Conservation (phyloP, 2,888 invertebrate genomes). For the Sminthurinus aureus region DNA sequence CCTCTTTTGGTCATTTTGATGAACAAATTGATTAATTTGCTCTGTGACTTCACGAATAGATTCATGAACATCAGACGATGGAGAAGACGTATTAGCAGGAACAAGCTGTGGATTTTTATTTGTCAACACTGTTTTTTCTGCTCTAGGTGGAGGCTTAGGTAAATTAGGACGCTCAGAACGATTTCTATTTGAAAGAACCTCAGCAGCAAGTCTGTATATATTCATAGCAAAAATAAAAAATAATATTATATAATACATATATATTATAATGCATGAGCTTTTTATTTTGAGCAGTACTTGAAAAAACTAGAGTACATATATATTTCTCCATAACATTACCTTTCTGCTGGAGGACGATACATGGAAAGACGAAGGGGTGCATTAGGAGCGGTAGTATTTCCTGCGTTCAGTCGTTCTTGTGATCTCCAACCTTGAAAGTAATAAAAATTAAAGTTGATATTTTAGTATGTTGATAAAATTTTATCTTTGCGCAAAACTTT, state of each 20-base stretch:
- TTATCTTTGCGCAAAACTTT: too few relatives aligned
- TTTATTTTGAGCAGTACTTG: too few relatives aligned
- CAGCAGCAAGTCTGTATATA: constrained; percentile 51
- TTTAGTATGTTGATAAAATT: too few relatives aligned
- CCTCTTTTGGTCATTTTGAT: constrained; percentile 45
- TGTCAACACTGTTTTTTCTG: constrained; percentile 49
- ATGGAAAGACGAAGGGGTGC: constrained; percentile 63
- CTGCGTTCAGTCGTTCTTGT: constrained; percentile 72
- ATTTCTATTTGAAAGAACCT: constrained; percentile 49
- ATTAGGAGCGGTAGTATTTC: constrained; percentile 11
- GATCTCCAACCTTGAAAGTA: constrained; percentile 76
- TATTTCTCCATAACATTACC: too few relatives aligned
- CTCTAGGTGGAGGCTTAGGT: constrained; percentile 50
- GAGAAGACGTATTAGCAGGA: constrained; percentile 41
- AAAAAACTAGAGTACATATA: too few relatives aligned
- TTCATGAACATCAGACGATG: constrained; percentile 67
- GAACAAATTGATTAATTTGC: constrained; percentile 65
- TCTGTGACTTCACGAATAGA: constrained; percentile 92
- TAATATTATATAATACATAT: too few relatives aligned
- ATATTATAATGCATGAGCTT: too few relatives aligned
- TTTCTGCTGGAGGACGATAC: constrained; percentile 56
- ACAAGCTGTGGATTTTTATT: constrained; percentile 35
- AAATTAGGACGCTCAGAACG: constrained; percentile 48
- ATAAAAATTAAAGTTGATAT: too few relatives aligned
- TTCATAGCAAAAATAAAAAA: too few relatives aligned